Evolutionary conservation across 2,797 vertebrate genomes (phyloP), one percentile per base, ranked within the genome.

Genomic region (Chaenodraco wilsoni): DNA sequence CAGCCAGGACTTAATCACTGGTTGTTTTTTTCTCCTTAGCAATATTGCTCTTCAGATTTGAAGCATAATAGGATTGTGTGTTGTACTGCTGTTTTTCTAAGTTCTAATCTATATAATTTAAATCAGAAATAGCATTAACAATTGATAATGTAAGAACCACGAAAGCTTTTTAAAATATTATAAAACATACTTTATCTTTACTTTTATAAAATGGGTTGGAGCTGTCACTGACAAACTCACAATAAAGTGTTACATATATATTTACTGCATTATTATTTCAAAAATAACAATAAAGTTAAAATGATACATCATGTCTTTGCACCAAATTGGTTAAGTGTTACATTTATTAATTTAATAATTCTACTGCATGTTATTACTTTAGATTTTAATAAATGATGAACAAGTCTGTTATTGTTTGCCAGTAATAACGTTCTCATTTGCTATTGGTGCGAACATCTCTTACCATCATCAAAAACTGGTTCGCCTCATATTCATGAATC

Each of bases 291-390:
- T 45, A 6, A 12, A 21, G 23, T 33, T 21, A 45, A 45, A 41
- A 15, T 10, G 45, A 48, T 56, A 1, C 9, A 16, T 23, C 4
- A 56, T 52, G 2, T 43, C 3, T 37, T 33, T 9, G 17, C 9
- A 31, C 11, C 2, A 27, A 13, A 40, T 16, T 19, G 15, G 1
- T 11, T 57, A 31, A 2, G 23, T 41, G 10, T 46, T 50, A 61
- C 41, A 77, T 62, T 75, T 82, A 27, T 27, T 27, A 5, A 27
- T 27, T 5, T 27, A 27, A 67, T 65, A 65, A 59, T 64, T 45
- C 67, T 17, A 33, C 27, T 9, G 27, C 61, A 70, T 60, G 74
- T 57, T 62, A 16, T 73, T 54, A 65, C 16, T 17, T 73, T 55
- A 62, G 9, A 62, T 65, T 67, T 2, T 41, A 46, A 54, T 49